phyloP scores from a whole-genome alignment of 2,888 invertebrate species.

The Thereva nobilitata region DNA sequence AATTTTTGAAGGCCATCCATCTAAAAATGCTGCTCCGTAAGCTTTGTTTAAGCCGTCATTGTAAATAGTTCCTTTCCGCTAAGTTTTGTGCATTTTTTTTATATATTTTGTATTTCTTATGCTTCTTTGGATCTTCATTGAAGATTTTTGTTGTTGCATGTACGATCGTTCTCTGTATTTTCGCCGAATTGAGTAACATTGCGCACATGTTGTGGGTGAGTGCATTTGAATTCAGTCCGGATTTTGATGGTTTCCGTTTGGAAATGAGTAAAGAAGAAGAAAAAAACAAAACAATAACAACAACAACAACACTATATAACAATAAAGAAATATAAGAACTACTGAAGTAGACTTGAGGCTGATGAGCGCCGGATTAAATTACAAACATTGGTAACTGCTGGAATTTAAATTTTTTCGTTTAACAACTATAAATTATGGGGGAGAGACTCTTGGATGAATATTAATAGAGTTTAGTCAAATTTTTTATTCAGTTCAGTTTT shows the following conservation, averaged over 20 bases:
- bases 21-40: conserved; percentile 19
- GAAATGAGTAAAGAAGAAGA: conserved; percentile 16
- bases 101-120: conserved; percentile 1
- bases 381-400: too few species aligned
- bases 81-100: conserved; percentile 15
- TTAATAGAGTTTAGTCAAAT: too few species aligned
- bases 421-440: too few species aligned
- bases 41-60: conserved; percentile 30
- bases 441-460: too few species aligned
- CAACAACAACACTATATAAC: too few species aligned
- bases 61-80: conserved; percentile 36
- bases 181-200: conserved; percentile 27
- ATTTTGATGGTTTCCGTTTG: conserved; percentile 37
- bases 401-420: too few species aligned
- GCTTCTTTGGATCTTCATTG: background rate
- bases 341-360: too few species aligned
- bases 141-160: background rate
- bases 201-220: conserved; percentile 33
- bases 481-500: too few species aligned
- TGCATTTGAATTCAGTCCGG: conserved; percentile 36
- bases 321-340: too few species aligned
- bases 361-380: too few species aligned
- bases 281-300: conserved; percentile 4
- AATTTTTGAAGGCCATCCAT: conserved; percentile 31
- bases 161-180: too few species aligned